Conservation (phyloP, 2,113 vertebrate species). For the Phainopepla nitens region DNA sequence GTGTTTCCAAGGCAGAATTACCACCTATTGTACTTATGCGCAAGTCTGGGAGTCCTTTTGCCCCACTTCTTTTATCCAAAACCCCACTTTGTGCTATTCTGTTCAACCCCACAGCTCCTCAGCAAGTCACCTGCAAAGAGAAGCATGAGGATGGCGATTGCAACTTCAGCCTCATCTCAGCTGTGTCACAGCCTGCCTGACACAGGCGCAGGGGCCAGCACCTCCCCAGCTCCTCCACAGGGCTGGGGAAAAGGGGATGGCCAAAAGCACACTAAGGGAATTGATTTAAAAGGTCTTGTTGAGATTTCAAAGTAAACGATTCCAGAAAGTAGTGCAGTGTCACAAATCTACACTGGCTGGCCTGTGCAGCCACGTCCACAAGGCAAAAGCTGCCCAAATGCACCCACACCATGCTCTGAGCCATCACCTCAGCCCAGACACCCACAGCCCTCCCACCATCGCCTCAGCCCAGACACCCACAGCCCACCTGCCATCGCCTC, state of each 20-base stretch:
- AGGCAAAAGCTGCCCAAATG: neutral
- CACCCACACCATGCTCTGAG: accelerated
- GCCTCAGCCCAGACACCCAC: accelerated
- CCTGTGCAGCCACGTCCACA: neutral
- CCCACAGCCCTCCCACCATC: accelerated
- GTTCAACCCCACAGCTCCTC: neutral
- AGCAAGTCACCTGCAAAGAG: accelerated
- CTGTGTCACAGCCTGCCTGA: neutral
- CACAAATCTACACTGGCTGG: neutral
- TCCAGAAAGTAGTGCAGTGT: neutral
- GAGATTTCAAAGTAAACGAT: neutral
- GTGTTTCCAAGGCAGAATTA: neutral
- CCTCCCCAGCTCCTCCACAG: neutral
- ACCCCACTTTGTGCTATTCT: neutral
- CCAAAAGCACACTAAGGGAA: neutral
- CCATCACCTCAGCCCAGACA: accelerated
- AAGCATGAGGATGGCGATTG: accelerated
- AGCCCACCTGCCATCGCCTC: accelerated
- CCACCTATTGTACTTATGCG: neutral
- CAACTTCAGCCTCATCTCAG: neutral
- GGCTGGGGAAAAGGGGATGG: accelerated
- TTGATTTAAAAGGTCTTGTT: neutral
- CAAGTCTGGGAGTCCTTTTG: neutral
- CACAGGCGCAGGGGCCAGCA: neutral
- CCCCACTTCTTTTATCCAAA: neutral